Conservation (phyloP, 2,113 vertebrate species). For the Poeciliopsis prolifica region DNA sequence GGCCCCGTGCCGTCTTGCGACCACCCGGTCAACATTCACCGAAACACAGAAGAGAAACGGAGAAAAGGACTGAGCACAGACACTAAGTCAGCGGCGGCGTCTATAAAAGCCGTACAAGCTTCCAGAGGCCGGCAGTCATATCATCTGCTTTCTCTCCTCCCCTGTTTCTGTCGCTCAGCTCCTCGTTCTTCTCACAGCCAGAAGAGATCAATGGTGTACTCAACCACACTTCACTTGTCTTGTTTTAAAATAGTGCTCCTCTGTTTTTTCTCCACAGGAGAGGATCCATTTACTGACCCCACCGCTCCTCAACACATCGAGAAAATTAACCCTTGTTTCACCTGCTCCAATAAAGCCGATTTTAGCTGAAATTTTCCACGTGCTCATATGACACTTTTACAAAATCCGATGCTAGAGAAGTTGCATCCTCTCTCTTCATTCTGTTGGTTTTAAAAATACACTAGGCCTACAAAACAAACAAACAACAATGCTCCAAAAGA, state of each 20-base stretch:
- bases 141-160: constrained; percentile 71
- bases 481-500: background rate
- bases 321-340: constrained; percentile 38
- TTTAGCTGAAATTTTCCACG: constrained; percentile 3
- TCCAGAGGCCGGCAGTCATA: constrained; percentile 66
- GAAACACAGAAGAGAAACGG: constrained; percentile 37
- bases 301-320: constrained; percentile 34
- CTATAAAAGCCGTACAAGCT: constrained; percentile 66
- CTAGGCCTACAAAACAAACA: background rate
- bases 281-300: constrained; percentile 56
- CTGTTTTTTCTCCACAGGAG: constrained; percentile 59
- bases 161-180: constrained; percentile 41
- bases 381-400: background rate
- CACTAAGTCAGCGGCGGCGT: constrained; percentile 18
- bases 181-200: constrained; percentile 64
- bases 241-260: constrained; percentile 65
- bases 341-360: constrained; percentile 16
- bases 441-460: too few species aligned
- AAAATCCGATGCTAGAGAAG: background rate
- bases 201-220: constrained; percentile 76
- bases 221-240: constrained; percentile 67
- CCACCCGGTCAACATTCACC: constrained; percentile 68
- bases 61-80: constrained; percentile 33
- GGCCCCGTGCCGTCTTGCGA: constrained; percentile 73
- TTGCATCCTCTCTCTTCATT: too few species aligned